A percentile compares a stretch with the other conserved stretches of the same genome.
phyloP scores from a whole-genome alignment of 2,113 vertebrate species.

The Andinoacara biseriatus region DNA sequence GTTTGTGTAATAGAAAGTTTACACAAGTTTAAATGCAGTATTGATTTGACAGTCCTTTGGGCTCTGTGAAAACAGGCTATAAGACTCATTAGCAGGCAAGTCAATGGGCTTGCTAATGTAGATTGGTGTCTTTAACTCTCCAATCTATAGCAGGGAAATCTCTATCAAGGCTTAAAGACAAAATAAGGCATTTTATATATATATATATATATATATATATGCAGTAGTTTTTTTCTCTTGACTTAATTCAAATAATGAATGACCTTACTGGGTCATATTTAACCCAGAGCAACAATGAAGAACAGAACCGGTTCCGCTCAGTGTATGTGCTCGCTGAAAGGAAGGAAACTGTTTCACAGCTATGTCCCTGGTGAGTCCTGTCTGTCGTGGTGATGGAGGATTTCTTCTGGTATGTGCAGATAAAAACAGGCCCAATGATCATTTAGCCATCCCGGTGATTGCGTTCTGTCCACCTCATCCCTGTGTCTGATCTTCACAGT shows the following conservation, averaged over 20 bases:
- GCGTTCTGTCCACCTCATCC: conserved; percentile 18
- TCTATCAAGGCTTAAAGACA: conserved; percentile 34
- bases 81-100: conserved; percentile 65
- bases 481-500: conserved; percentile 39
- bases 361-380: conserved; percentile 11
- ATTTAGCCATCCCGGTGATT: conserved; percentile 27
- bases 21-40: conserved; percentile 39
- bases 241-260: conserved; percentile 10
- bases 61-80: conserved; percentile 39
- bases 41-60: conserved; percentile 47
- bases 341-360: conserved; percentile 9
- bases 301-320: neutral
- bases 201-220: too few relatives aligned
- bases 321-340: neutral
- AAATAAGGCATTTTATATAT: conserved; percentile 15
- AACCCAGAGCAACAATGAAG: neutral
- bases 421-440: conserved; percentile 50
- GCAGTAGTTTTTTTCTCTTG: neutral
- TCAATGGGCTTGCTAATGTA: conserved; percentile 59
- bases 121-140: conserved; percentile 63
- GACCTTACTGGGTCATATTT: neutral
- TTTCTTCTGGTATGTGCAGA: conserved; percentile 34
- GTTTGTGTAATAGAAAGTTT: conserved; percentile 27
- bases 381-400: conserved; percentile 58
- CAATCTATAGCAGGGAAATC: conserved; percentile 58